Conservation (phyloP, 2,888 invertebrate species). For the Rutpela maculata region DNA sequence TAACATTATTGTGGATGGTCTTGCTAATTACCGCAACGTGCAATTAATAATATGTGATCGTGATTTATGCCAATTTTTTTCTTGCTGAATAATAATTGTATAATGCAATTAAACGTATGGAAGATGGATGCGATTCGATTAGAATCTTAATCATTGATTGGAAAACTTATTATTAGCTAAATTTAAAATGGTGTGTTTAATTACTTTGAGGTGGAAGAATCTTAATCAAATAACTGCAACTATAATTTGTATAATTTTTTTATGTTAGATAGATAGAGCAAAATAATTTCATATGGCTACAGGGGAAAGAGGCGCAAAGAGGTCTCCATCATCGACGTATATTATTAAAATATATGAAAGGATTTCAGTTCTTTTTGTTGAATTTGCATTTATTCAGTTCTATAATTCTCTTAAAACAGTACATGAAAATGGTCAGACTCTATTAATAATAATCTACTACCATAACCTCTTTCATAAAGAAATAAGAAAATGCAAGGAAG, state of each 20-base stretch:
- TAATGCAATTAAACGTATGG: conserved; percentile 50
- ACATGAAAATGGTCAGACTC: no score
- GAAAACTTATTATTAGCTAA: conserved; percentile 49
- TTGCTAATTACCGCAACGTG: conserved; percentile 38
- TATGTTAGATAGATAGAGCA: not conserved
- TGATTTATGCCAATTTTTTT: conserved; percentile 51
- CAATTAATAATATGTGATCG: conserved; percentile 51
- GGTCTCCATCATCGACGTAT: not conserved
- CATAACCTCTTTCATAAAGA: no score
- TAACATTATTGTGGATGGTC: conserved; percentile 45
- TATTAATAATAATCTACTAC: no score
- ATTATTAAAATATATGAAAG: no score
- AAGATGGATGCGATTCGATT: conserved; percentile 51
- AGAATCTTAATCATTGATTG: conserved; percentile 48
- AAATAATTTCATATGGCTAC: not conserved
- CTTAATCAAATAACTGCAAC: conserved; percentile 43
- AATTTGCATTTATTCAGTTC: no score
- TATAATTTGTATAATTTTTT: conserved; percentile 21
- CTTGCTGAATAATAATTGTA: conserved; percentile 44
- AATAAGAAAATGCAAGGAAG: no score
- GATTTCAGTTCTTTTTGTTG: no score
- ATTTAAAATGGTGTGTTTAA: conserved; percentile 41
- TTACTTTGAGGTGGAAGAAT: conserved; percentile 40
- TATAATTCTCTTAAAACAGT: no score
- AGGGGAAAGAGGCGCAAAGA: not conserved